Evolutionary conservation across 2,888 invertebrate species (phyloP).

Genomic region (Dasysyrphus albostriatus): DNA sequence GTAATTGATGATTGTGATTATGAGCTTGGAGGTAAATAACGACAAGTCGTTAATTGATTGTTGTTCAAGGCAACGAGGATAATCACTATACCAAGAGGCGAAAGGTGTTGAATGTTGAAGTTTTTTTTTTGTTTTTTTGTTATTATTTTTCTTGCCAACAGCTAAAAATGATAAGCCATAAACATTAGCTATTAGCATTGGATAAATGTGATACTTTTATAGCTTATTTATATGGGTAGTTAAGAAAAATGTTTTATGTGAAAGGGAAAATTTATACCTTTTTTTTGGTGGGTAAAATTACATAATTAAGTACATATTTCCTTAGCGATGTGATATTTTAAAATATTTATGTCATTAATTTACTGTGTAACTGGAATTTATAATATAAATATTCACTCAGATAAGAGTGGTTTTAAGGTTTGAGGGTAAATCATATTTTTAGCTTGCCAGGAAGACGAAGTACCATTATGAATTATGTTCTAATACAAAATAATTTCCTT

Average conservation of each 20-base stretch:
- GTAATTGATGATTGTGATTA: conserved; percentile 30
- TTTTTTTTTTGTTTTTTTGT: not conserved
- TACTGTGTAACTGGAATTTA: not conserved
- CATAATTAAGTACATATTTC: not conserved
- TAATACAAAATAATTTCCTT: too few relatives aligned
- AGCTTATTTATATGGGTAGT: conserved; percentile 7
- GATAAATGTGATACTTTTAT: conserved; percentile 4
- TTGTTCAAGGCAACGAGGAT: conserved; percentile 30
- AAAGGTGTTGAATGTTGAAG: conserved; percentile 43
- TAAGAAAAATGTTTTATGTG: not conserved
- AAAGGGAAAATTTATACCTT: conserved; percentile 5
- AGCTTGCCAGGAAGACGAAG: not conserved
- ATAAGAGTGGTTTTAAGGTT: not conserved
- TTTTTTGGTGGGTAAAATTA: not conserved
- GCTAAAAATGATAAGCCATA: not conserved
- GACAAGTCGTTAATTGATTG: conserved; percentile 49
- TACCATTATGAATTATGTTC: too few relatives aligned
- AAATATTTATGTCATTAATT: not conserved
- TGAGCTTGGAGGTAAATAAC: conserved; percentile 34
- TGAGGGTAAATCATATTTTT: not conserved
- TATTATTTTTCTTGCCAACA: not conserved
- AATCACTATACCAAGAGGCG: conserved; percentile 2
- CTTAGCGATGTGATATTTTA: not conserved
- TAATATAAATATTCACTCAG: not conserved
- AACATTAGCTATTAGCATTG: not conserved